Evolutionary conservation across 2,888 invertebrate species (phyloP), one percentile per base, ranked within the genome.

Genomic region (Lasioglossum malachurum): DNA sequence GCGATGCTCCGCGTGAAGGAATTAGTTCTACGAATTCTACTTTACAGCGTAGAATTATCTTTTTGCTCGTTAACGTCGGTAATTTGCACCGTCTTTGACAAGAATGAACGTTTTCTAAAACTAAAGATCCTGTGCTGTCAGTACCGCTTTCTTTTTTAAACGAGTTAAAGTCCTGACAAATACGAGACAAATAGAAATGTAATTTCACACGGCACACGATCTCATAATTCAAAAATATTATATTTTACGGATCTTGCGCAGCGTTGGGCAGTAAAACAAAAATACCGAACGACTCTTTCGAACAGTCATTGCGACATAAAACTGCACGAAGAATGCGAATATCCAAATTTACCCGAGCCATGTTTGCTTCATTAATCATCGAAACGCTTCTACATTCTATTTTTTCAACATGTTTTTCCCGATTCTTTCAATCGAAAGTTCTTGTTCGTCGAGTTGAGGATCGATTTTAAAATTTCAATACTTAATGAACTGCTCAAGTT

Each of bases 1-100:
- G 23, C 35, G 35, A 19, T 35, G 67, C 67, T 19, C 8, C 35
- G 19, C 35, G 8, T 23, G 10, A 23, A 19, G 35, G 19, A 10
- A 67, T 67, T 67, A 67, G 35, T 67, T 67, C 67, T 67, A 67
- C 10, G 67, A 67, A 16, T 67, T 67, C 67, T 35, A 35, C 35
- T n/a, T 67, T 67, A 35, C 35, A 19, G 4, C 67, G 35, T 67
- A 35, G 19, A 67, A 35, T 67, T 19, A 31, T 35, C 35, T 67
- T 35, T 19, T 23, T 10, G 16, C 31, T 35, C 35, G 16, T 31
- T 31, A 19, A 19, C 35, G 35, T 4, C 19, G 19, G 35, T 4
- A 31, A 19, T 64, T 10, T 31, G 31, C 64, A 19, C 16, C 8
- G 35, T 7, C 19, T 19, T 67, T 31, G 35, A 7, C 19, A 31